Conservation (phyloP, 1,140 invertebrate species). For the Bombyx mandarina region DNA sequence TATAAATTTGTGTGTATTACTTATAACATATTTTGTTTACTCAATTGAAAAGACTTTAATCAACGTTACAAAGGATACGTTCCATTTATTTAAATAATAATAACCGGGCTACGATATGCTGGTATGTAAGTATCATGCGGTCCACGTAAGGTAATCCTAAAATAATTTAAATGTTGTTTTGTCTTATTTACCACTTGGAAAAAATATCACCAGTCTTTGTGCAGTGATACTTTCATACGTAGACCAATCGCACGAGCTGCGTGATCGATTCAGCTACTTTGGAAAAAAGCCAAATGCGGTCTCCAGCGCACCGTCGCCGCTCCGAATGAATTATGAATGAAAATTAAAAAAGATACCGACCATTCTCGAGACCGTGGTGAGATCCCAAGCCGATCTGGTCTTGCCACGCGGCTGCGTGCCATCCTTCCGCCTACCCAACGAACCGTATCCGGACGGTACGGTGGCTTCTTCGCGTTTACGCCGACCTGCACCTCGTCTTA, state of each 20-base stretch:
- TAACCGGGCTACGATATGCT: too few species aligned
- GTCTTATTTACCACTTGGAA: neutral
- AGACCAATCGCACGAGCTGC: slow-evolving; percentile 30
- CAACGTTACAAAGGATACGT: too few species aligned
- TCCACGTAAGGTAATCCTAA: too few species aligned
- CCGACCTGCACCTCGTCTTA: slow-evolving; percentile 72
- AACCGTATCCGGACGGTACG: slow-evolving; percentile 58
- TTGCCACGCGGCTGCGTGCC: slow-evolving; percentile 55
- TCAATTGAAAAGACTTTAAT: too few species aligned
- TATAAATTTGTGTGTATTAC: too few species aligned
- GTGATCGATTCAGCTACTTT: slow-evolving; percentile 58
- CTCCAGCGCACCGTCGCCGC: slow-evolving; percentile 39
- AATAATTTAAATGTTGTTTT: too few species aligned
- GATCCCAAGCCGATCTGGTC: slow-evolving; percentile 77
- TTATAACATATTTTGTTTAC: too few species aligned
- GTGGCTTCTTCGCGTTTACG: slow-evolving; percentile 54
- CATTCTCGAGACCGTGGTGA: slow-evolving; percentile 70
- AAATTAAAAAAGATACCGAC: slow-evolving; percentile 47
- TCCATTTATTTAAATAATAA: too few species aligned
- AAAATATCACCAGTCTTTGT: slow-evolving; percentile 22
- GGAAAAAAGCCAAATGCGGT: slow-evolving; percentile 48
- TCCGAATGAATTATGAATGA: slow-evolving; percentile 14
- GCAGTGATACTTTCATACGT: slow-evolving; percentile 41
- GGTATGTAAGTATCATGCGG: too few species aligned
- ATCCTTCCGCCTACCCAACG: slow-evolving; percentile 61